Base-by-base conservation (phyloP, 2,888 invertebrate genomes). In the Hydriomena furcata region DNA sequence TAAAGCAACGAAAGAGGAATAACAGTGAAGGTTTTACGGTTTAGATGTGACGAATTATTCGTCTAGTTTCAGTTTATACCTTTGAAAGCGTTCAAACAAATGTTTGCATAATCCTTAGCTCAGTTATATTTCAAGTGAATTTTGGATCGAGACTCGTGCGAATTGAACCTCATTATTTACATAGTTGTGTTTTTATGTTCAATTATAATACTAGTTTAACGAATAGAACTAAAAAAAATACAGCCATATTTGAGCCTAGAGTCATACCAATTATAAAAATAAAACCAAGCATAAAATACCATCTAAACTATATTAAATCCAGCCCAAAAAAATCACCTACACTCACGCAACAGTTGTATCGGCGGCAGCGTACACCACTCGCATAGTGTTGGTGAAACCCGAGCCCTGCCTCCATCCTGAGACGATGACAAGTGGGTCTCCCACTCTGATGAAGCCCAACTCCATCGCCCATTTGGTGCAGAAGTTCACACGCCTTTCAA, bases 391-490 rank as follows among this genome's bases (percentile, higher is more conserved):
- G 0, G 94, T 94, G 66, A 92, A 93, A 0, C 94, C 94, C 0
- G 93, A 83, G 0, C 94, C 94, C 48, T 93, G 92, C 59, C 91
- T 91, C 91, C 94, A 94, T 0, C 95, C 94, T n/a, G 93, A 94
- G 7, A 96, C 91, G 10, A 95, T 79, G 12, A 96, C 91, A 2
- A 96, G 70, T 0, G 93, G 92, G 68, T 96, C 95, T 0, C 94
- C 94, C 7, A 91, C 85, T 58, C 92, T 86, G 23, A 96, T 84
- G 68, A 94, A 94, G 0, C 93, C 93, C 27, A 86, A 81, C 6
- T 83, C 80, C 73, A 93, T 92, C 3, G 93, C 94, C 76, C 93
- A 92, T 38, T 91, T 91, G 5, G 92, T 84, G 20, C 92, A 92
- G 51, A 91, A 90, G 52, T 91, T 91, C 1, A 94, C 82, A 1